phyloP scores from a whole-genome alignment of 1,140 invertebrate genomes.

The Bombus superbus region DNA sequence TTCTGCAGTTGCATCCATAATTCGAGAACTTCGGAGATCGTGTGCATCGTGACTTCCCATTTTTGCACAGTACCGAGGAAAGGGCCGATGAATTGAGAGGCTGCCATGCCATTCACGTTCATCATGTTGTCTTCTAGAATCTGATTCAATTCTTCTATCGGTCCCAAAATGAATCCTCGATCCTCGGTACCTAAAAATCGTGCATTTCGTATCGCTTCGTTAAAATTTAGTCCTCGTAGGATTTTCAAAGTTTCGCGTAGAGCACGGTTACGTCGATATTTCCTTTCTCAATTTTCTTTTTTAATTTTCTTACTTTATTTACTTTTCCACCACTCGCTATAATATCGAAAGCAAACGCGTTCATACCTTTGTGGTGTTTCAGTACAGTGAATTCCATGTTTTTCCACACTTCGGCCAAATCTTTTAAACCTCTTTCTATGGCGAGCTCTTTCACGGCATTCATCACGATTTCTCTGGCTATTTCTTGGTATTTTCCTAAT shows the following conservation, averaged over 20 bases:
- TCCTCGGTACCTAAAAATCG: slow-evolving; percentile 81
- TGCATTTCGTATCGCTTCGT: background rate
- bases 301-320: background rate
- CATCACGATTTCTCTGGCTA: slow-evolving; percentile 92
- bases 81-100: slow-evolving; percentile 94
- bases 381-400: slow-evolving; percentile 88
- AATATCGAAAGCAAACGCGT: slow-evolving; percentile 59
- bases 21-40: slow-evolving; percentile 93
- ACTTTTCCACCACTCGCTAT: background rate
- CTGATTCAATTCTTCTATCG: slow-evolving; percentile 91
- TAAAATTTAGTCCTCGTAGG: too few relatives aligned
- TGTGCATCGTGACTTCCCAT: slow-evolving; percentile 92
- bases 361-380: slow-evolving; percentile 85
- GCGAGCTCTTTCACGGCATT: slow-evolving; percentile 94
- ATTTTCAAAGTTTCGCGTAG: too few relatives aligned
- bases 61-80: slow-evolving; percentile 91
- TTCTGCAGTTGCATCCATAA: slow-evolving; percentile 92
- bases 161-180: slow-evolving; percentile 89
- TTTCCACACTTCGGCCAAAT: slow-evolving; percentile 90
- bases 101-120: slow-evolving; percentile 95
- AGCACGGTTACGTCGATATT: too few relatives aligned
- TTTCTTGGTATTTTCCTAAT: slow-evolving; percentile 91
- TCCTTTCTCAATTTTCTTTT: too few relatives aligned
- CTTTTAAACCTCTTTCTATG: slow-evolving; percentile 93
- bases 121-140: slow-evolving; percentile 94